A percentile compares a stretch with the other conserved stretches of the same genome.
Evolutionary conservation across 2,113 vertebrate genomes (phyloP).

Genomic region (Raphicerus campestris): DNA sequence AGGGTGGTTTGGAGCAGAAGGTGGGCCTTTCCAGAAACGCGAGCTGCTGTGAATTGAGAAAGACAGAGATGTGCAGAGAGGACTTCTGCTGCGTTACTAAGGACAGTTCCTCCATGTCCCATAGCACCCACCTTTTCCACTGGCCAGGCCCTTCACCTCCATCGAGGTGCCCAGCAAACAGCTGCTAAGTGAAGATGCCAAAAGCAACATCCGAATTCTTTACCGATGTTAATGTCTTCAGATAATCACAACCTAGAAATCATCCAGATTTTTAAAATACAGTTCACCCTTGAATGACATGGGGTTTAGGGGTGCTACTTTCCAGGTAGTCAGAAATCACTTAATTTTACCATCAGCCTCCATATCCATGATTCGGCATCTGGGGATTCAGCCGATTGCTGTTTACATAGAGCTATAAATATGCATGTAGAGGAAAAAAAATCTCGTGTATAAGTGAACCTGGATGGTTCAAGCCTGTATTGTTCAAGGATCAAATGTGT

Average conservation of each 20-base stretch:
- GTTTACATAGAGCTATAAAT: not conserved
- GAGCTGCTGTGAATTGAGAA: not conserved
- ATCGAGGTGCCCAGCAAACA: not conserved
- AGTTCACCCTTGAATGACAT: not conserved
- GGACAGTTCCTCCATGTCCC: not conserved
- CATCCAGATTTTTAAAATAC: not conserved
- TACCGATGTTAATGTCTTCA: not conserved
- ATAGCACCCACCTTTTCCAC: not conserved
- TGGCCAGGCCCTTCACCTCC: not conserved
- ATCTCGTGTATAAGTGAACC: not conserved
- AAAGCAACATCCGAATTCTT: not conserved
- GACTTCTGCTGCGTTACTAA: not conserved
- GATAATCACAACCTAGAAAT: not conserved
- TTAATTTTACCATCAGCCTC: not conserved
- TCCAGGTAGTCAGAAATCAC: not conserved
- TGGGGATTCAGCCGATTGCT: not conserved
- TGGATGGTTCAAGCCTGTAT: rapidly evolving
- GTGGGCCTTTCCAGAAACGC: not conserved
- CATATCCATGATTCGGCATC: not conserved
- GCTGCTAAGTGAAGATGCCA: not conserved
- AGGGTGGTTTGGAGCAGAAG: not conserved
- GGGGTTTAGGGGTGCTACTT: not conserved
- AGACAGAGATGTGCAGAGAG: not conserved
- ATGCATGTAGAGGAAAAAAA: not conserved
- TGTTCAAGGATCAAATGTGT: not conserved